These are phyloP conservation scores for Lates calcarifer DNA, from an alignment of 2,113 vertebrate species.

Conservation along the genomic window DNA sequence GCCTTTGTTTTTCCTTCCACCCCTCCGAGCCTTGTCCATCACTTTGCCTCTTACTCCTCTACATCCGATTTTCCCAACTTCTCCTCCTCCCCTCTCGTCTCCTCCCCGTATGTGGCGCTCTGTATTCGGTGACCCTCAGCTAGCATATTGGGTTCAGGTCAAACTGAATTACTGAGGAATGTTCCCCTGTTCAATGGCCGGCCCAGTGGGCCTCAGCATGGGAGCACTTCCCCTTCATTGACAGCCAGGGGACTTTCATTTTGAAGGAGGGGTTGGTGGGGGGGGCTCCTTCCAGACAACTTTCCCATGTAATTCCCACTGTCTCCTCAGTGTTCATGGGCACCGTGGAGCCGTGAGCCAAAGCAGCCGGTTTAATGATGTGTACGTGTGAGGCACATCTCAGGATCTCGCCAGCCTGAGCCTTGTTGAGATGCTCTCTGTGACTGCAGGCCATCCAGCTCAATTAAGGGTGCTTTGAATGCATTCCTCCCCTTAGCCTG, in stretches of 20 bases:
- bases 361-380: conserved; percentile 66
- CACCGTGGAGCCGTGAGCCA: conserved; percentile 45
- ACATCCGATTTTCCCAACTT: conserved; percentile 55
- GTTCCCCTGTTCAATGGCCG: conserved; percentile 70
- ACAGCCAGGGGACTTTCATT: conserved; percentile 72
- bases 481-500: conserved; percentile 65
- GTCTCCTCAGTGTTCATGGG: conserved; percentile 42
- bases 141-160: conserved; percentile 76
- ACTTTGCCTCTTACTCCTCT: conserved; percentile 51
- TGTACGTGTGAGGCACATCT: conserved; percentile 69
- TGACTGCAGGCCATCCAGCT: conserved; percentile 77
- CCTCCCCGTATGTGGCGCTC: conserved; percentile 54
- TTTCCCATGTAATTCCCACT: conserved; percentile 69
- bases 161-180: conserved; percentile 86
- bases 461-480: conserved; percentile 75
- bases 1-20: conserved; percentile 35
- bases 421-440: conserved; percentile 60
- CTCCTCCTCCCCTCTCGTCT: conserved; percentile 28
- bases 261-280: conserved; percentile 19
- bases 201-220: conserved; percentile 75
- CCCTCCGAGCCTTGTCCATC: conserved; percentile 27
- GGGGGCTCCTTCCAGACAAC: conserved; percentile 57
- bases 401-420: conserved; percentile 48
- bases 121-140: conserved; percentile 62
- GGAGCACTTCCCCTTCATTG: conserved; percentile 75